Conservation (phyloP, 2,888 invertebrate genomes). For the Scrobipalpa atriplicella region DNA sequence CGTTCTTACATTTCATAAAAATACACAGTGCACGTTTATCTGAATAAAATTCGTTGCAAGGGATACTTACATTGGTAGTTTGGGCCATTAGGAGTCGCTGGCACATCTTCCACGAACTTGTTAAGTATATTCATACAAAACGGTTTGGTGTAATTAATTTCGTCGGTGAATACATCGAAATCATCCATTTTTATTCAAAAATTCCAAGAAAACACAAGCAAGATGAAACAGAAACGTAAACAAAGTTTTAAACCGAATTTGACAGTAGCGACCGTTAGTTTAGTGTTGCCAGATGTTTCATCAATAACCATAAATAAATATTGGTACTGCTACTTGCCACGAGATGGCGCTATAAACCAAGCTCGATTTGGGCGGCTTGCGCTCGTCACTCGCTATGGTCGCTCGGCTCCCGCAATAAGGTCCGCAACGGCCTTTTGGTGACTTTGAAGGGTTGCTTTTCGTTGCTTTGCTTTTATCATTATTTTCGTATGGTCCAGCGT, state of each 20-base stretch:
- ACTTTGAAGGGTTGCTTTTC: neutral
- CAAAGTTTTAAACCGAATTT: neutral
- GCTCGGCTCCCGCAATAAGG: neutral
- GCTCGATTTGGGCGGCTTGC: neutral
- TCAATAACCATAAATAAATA: neutral
- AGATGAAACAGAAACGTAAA: neutral
- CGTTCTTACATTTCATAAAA: neutral
- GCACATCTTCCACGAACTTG: conserved; percentile 63
- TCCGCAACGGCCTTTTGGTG: neutral
- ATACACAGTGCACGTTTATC: neutral
- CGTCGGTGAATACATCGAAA: conserved; percentile 73
- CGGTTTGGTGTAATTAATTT: conserved; percentile 67
- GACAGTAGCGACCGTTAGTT: conserved; percentile 1
- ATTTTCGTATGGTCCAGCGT: conserved; percentile 62
- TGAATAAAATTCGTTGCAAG: neutral
- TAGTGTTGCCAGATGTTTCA: neutral
- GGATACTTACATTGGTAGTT: conserved; percentile 73
- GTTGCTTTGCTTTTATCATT: conserved; percentile 25
- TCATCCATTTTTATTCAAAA: conserved; percentile 61
- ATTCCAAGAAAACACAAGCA: neutral
- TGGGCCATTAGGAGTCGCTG: conserved; percentile 65
- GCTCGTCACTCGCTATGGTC: neutral
- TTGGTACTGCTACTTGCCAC: conserved; percentile 5
- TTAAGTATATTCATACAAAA: conserved; percentile 62
- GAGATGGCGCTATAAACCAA: conserved; percentile 9